phyloP scores from a whole-genome alignment of 2,888 invertebrate genomes.

The Quadroppia sp. region DNA sequence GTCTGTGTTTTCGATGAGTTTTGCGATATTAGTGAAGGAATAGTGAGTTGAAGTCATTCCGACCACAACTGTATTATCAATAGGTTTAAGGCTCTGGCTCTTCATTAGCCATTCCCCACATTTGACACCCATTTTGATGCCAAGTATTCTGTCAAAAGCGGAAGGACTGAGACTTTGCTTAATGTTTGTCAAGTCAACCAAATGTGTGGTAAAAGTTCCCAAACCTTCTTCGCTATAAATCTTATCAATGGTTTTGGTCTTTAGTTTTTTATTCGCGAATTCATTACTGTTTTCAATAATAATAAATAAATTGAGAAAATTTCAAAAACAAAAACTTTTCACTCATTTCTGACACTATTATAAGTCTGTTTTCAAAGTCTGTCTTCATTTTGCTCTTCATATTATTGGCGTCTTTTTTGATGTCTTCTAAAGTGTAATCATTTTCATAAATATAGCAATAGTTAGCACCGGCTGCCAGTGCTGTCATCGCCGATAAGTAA shows the following conservation, averaged over 20 bases:
- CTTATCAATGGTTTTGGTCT: slow-evolving; percentile 92
- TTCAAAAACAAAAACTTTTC: not conserved
- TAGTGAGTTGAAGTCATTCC: not conserved
- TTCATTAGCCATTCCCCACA: slow-evolving; percentile 76
- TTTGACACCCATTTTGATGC: slow-evolving; percentile 95
- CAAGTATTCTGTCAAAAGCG: slow-evolving; percentile 97
- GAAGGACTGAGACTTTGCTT: slow-evolving; percentile 97
- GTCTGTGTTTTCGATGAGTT: slow-evolving; percentile 1
- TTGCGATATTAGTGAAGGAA: not conserved
- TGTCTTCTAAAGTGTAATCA: slow-evolving; percentile 83
- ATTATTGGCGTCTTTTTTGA: slow-evolving; percentile 86
- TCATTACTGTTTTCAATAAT: slow-evolving; percentile 59
- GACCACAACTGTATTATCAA: not conserved
- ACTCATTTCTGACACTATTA: slow-evolving; percentile 61
- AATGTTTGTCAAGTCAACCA: slow-evolving; percentile 94
- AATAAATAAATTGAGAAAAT: slow-evolving; percentile 77
- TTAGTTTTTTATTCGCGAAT: not conserved
- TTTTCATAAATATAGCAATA: slow-evolving; percentile 98
- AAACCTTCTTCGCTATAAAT: slow-evolving; percentile 95
- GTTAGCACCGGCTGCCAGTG: slow-evolving; percentile 72
- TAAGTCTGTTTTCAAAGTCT: slow-evolving; percentile 86
- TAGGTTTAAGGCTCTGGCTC: not conserved
- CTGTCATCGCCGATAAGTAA: slow-evolving; percentile 74
- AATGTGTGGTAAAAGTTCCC: slow-evolving; percentile 86
- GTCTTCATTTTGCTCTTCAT: slow-evolving; percentile 91